Evolutionary conservation across 2,113 vertebrate species (phyloP).

Genomic region (Plecotus auritus): DNA sequence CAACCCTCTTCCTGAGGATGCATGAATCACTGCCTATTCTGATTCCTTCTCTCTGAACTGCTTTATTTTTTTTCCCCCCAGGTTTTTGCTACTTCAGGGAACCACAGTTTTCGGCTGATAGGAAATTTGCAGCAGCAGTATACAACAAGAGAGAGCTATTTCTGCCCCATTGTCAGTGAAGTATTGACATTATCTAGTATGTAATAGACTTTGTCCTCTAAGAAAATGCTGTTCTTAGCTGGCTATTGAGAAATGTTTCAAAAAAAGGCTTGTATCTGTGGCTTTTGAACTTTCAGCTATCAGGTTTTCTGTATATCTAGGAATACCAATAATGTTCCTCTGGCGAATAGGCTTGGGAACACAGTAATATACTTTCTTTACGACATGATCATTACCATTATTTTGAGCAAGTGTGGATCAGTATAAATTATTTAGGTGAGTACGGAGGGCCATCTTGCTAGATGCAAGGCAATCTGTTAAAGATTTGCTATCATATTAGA

Average conservation of each 20-base stretch:
- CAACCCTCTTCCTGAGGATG: constrained; percentile 36
- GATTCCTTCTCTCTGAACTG: constrained; percentile 38
- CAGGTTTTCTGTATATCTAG: background rate
- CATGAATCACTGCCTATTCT: constrained; percentile 16
- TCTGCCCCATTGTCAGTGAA: background rate
- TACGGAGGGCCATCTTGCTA: background rate
- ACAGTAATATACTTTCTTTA: background rate
- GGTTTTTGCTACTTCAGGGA: constrained; percentile 64
- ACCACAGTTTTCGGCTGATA: constrained; percentile 29
- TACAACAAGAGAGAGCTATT: background rate
- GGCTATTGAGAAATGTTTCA: background rate
- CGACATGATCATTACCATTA: constrained; percentile 36
- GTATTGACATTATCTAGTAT: background rate
- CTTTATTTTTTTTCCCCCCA: background rate
- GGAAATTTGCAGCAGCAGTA: background rate
- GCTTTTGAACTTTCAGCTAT: background rate
- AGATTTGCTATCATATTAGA: background rate
- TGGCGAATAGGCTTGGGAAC: background rate
- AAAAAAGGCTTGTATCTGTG: background rate
- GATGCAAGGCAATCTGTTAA: constrained; percentile 18
- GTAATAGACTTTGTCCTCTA: background rate
- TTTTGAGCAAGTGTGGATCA: constrained; percentile 44
- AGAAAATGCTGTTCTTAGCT: background rate
- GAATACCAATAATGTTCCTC: background rate
- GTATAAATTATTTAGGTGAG: constrained; percentile 52